Percentiles rank a stretch among this genome's conserved stretches.
These are phyloP conservation scores for Parasteatoda lunata DNA, from an alignment of 2,888 invertebrate genomes.

Conservation along the genomic window DNA sequence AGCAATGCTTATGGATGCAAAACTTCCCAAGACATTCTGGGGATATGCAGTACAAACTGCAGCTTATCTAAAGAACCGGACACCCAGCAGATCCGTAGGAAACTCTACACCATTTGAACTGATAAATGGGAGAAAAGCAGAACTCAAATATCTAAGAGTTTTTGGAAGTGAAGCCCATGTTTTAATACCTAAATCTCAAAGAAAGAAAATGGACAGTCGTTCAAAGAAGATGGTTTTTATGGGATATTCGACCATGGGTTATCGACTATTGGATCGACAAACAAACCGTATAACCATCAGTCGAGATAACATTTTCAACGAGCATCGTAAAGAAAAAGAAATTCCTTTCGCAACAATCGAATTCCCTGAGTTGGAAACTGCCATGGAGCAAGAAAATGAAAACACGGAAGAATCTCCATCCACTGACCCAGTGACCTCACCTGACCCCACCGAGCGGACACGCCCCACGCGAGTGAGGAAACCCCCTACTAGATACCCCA, in stretches of 20 bases:
- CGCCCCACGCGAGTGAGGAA: background rate
- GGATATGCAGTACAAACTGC: conserved; percentile 63
- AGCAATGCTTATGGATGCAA: conserved; percentile 37
- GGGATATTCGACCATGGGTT: conserved; percentile 1
- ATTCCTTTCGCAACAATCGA: background rate
- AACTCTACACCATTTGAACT: no score
- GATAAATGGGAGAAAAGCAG: no score
- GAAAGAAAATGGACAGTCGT: background rate
- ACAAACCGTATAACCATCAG: conserved; percentile 11
- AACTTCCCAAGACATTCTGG: conserved; percentile 53
- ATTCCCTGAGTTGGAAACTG: background rate
- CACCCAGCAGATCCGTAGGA: conserved; percentile 12
- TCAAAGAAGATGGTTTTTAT: background rate
- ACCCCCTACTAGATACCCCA: conserved; percentile 5
- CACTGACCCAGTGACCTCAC: conserved; percentile 9
- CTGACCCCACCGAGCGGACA: no score
- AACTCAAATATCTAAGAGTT: no score
- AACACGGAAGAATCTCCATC: background rate
- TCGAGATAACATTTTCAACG: background rate
- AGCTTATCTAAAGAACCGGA: conserved; percentile 54
- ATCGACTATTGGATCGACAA: background rate
- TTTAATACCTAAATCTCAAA: no score
- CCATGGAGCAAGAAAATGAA: background rate
- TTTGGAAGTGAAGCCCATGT: no score
- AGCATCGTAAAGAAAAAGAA: background rate